Base-by-base conservation (phyloP, 2,888 invertebrate genomes). In the Apocheima hispidaria region DNA sequence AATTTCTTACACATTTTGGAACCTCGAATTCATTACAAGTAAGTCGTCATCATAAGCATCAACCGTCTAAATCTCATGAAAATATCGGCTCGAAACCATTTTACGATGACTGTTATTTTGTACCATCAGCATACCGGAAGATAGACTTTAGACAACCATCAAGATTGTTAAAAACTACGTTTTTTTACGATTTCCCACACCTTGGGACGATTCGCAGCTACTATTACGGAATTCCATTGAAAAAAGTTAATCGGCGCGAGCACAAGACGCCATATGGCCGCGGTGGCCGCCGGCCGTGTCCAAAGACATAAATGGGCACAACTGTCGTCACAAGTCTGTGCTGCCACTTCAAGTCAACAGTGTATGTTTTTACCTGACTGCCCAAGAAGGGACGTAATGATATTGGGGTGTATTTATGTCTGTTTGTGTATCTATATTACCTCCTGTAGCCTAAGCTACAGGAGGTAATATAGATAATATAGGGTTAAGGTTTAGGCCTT, bases 261-360 rank as follows among this genome's bases (percentile, higher is more conserved):
- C 78, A 78, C 80, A 83, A 79, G 84, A 79, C 81, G 83, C 92
- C 92, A 92, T 92, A 92, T 92, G 92, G 92, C 83, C 80, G 83
- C 74, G 74, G 82, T 83, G 86, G 77, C 89, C 88, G 82, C 83
- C 88, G 84, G 86, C 90, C 90, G 87, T 91, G 84, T 90, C 90
- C 88, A 86, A 89, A 88, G 88, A 90, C 92, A 84, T 91, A 92
- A 92, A 92, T 92, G 92, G 92, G 90, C 90, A 91, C 80, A 46
- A 84, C 84, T 88, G 87, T 90, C 90, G 90, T 92, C 90, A 90
- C 88, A 76, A 76, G 12, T 73, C 49, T 20, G 50, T 56, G 59
- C 14, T 62, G 49, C 61, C 41, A 62, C 18, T 26, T 28, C 10
- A 33, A 33, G n/a, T 3, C n/a, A 1, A 33, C 3, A 1, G 1